Evolutionary conservation across 2,113 vertebrate species (phyloP), one percentile per base, ranked within the genome.

Genomic region (Gadus macrocephalus): DNA sequence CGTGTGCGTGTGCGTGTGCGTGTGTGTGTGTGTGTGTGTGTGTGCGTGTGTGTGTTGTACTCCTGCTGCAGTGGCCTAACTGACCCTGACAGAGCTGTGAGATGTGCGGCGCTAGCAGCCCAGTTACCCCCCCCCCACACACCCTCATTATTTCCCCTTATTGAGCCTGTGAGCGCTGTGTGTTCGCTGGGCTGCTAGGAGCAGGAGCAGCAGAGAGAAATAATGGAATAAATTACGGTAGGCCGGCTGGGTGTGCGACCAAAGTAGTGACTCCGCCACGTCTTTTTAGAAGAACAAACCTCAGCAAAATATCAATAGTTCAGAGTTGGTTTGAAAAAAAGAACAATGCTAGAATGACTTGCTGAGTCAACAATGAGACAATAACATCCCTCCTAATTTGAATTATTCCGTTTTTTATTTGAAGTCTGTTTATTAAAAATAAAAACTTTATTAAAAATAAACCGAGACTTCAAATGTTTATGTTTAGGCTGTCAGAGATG

Each of bases 31-130:
- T 67, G 66, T 58, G 53, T 68, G 53, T 22, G 53, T 58, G 59
- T 56, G 56, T 62, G 59, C 20, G 56, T 61, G 7, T 71, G 25
- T 69, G 28, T 19, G 25, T 27, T 25, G 60, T 63, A 60, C 8
- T 69, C 16, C 62, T 71, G 63, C 79, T 72, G 71, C 62, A 75
- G 58, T 74, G 65, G 63, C 60, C 72, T 77, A 80, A 82, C 68
- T 77, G 74, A 76, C 74, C 72, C 72, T 77, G 76, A 82, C 75
- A 75, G 77, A 86, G 75, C 68, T 79, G 70, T n/a, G 60, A 80
- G 76, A 78, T 68, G 19, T 56, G 71, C 69, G 73, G 75, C 53
- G 42, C 42, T 49, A 69, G 76, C 73, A 11, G 59, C 9, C 42
- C 63, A 66, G 53, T 64, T 68, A 79, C 53, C 58, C 71, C 71